Percentiles rank a stretch among this genome's conserved stretches.
phyloP scores from a whole-genome alignment of 2,113 vertebrate species.

The Trochalopteron elliotii region DNA sequence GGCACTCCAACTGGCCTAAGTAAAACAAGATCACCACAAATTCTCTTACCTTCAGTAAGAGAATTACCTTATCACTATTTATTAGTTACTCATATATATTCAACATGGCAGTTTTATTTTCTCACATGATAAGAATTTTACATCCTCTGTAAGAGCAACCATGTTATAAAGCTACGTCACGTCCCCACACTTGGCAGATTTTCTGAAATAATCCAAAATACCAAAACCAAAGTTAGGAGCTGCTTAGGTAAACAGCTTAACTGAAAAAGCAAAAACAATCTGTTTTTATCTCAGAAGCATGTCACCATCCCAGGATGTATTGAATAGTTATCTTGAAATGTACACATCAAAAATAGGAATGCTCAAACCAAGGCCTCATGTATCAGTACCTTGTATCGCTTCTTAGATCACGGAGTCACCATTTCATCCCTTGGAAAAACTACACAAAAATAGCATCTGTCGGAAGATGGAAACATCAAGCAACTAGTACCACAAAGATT shows the following conservation, averaged over 20 bases:
- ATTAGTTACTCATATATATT: neutral
- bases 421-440: neutral
- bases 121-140: neutral
- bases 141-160: neutral
- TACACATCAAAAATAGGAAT: neutral
- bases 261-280: neutral
- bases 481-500: neutral
- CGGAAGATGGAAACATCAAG: slow-evolving; percentile 4
- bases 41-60: neutral
- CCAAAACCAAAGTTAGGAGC: neutral
- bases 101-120: neutral
- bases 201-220: neutral
- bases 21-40: neutral
- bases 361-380: neutral
- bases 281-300: neutral
- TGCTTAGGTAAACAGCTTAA: neutral
- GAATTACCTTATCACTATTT: neutral
- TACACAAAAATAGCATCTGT: neutral
- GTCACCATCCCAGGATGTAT: neutral
- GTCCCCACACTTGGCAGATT: neutral
- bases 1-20: neutral
- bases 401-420: neutral
- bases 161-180: neutral
- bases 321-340: neutral
- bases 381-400: neutral